Percentiles rank a stretch among this genome's conserved stretches.
These are phyloP conservation scores for Phengaris arion DNA, from an alignment of 2,888 invertebrate species.

Conservation along the genomic window DNA sequence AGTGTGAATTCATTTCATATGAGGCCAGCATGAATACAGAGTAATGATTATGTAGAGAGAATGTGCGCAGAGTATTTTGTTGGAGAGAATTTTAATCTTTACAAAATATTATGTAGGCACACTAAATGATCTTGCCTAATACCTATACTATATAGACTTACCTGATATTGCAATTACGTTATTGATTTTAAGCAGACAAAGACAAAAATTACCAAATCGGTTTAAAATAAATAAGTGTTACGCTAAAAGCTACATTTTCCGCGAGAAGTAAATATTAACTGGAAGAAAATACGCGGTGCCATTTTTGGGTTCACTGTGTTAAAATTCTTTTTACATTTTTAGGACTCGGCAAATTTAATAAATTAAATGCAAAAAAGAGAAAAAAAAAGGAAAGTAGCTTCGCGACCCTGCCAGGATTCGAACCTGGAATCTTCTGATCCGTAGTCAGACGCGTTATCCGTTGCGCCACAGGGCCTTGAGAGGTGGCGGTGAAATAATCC, in stretches of 20 bases:
- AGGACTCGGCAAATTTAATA: too few species aligned
- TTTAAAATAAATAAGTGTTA: too few species aligned
- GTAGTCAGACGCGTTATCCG: conserved; percentile 86
- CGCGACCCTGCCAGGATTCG: conserved; percentile 82
- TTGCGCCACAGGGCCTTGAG: conserved; percentile 81
- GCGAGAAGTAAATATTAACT: too few species aligned
- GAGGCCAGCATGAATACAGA: neutral
- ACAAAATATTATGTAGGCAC: too few species aligned
- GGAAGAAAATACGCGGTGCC: too few species aligned
- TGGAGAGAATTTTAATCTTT: neutral
- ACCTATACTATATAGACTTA: too few species aligned
- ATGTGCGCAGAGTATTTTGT: neutral
- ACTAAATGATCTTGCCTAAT: neutral
- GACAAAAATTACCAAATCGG: too few species aligned
- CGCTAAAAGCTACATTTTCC: too few species aligned
- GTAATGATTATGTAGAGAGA: neutral
- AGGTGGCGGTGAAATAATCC: neutral
- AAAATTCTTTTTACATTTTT: too few species aligned
- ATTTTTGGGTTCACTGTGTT: too few species aligned
- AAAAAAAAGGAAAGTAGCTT: neutral
- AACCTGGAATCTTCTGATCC: conserved; percentile 84
- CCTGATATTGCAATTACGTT: too few species aligned
- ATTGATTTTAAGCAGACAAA: too few species aligned
- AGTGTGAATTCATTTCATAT: neutral
- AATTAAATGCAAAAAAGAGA: neutral